phyloP scores from a whole-genome alignment of 2,113 vertebrate genomes.

The Balaeniceps rex region DNA sequence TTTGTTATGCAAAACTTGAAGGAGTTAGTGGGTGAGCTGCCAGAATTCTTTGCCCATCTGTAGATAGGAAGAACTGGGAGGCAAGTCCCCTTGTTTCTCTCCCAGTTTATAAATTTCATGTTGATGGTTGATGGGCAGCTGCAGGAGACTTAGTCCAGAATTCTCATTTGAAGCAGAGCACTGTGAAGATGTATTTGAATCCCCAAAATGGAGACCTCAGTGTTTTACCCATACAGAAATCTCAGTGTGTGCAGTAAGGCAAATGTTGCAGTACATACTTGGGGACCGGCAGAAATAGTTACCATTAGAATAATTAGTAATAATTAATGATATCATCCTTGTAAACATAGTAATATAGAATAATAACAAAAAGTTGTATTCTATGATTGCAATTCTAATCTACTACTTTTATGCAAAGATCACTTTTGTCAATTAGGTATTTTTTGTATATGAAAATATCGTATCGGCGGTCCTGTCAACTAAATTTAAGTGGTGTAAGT shows the following conservation, averaged over 20 bases:
- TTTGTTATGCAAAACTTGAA: background rate
- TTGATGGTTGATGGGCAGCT: background rate
- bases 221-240: background rate
- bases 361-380: background rate
- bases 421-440: background rate
- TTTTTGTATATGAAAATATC: background rate
- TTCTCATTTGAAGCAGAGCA: background rate
- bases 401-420: background rate
- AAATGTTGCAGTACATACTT: background rate
- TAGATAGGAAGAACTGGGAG: background rate
- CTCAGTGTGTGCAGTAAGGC: background rate
- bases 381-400: background rate
- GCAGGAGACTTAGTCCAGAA: background rate
- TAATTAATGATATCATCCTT: background rate
- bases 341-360: background rate
- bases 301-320: background rate
- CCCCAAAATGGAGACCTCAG: background rate
- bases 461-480: background rate
- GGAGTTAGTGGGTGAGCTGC: background rate
- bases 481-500: background rate
- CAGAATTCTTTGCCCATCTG: background rate
- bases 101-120: background rate
- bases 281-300: background rate
- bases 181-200: background rate
- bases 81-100: background rate